A percentile compares a stretch with the other conserved stretches of the same genome.
These are phyloP conservation scores for Orthosia gracilis DNA, from an alignment of 2,888 invertebrate genomes.

Conservation along the genomic window DNA sequence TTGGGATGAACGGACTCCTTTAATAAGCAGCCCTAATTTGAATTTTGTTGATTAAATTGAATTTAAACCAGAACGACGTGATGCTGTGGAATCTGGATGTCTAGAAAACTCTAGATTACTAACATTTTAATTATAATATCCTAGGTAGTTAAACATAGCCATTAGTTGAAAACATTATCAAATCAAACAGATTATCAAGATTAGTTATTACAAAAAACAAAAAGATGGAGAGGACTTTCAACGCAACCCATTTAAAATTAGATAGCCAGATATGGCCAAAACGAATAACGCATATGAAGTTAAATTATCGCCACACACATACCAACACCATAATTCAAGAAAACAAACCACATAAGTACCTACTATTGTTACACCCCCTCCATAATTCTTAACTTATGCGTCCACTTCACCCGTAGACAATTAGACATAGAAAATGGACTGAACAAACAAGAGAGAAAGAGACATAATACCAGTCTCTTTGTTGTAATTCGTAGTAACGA, in stretches of 20 bases:
- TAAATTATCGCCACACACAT: constrained; percentile 16
- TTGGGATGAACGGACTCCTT: no score
- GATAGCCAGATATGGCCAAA: background rate
- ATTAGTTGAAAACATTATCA: no score
- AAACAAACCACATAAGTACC: background rate
- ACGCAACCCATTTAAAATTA: background rate
- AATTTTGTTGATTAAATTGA: no score
- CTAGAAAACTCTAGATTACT: no score
- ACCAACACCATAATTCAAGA: constrained; percentile 14
- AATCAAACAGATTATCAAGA: background rate
- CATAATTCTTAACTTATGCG: constrained; percentile 10
- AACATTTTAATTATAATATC: no score
- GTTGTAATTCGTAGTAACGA: background rate
- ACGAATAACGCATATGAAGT: constrained; percentile 16
- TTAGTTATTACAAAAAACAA: background rate
- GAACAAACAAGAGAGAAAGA: background rate
- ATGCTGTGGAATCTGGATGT: no score
- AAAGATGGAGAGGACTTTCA: background rate
- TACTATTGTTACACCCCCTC: constrained; percentile 20
- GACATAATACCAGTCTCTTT: background rate
- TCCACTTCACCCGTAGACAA: background rate
- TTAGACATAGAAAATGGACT: background rate
- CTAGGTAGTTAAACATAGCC: no score
- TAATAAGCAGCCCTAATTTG: no score
- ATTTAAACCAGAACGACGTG: no score